Percentiles rank a stretch among this genome's conserved stretches.
Conservation (phyloP, 1,140 invertebrate species). For the Arctopsyche grandis region DNA sequence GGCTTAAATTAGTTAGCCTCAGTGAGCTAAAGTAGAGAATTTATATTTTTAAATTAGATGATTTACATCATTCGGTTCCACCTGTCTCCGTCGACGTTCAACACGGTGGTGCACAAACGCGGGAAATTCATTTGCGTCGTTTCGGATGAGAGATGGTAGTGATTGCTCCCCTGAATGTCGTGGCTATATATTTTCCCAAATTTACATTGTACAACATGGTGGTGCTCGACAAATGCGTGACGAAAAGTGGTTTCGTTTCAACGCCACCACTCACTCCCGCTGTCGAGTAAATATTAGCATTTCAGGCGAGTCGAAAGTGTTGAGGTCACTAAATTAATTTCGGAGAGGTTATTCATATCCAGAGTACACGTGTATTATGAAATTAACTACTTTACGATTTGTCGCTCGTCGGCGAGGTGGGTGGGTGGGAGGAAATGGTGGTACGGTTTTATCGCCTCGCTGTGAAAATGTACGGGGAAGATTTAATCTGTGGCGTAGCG, state of each 20-base stretch:
- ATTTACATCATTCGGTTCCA: too few relatives aligned
- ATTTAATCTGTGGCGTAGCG: too few relatives aligned
- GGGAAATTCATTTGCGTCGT: neutral
- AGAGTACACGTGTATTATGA: neutral
- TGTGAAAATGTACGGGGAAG: too few relatives aligned
- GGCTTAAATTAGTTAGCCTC: too few relatives aligned
- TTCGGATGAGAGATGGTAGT: neutral
- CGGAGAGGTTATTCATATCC: neutral
- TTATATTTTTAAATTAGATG: too few relatives aligned
- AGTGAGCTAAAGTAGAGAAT: too few relatives aligned
- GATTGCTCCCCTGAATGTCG: neutral
- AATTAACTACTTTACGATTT: neutral
- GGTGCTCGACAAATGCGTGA: slow-evolving; percentile 10
- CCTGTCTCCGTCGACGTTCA: too few relatives aligned
- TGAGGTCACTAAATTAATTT: slow-evolving; percentile 29
- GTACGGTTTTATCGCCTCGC: too few relatives aligned
- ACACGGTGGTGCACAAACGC: neutral
- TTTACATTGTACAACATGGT: neutral
- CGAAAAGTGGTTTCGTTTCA: slow-evolving; percentile 20
- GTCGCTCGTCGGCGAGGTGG: neutral
- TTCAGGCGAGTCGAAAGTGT: slow-evolving; percentile 22
- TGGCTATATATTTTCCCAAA: neutral
- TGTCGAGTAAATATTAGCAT: slow-evolving; percentile 20
- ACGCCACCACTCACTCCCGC: neutral
- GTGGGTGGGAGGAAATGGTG: too few relatives aligned